Percentiles rank a stretch among this genome's conserved stretches.
Conservation (phyloP, 2,888 invertebrate genomes). For the Drosophila pseudotalamancana region DNA sequence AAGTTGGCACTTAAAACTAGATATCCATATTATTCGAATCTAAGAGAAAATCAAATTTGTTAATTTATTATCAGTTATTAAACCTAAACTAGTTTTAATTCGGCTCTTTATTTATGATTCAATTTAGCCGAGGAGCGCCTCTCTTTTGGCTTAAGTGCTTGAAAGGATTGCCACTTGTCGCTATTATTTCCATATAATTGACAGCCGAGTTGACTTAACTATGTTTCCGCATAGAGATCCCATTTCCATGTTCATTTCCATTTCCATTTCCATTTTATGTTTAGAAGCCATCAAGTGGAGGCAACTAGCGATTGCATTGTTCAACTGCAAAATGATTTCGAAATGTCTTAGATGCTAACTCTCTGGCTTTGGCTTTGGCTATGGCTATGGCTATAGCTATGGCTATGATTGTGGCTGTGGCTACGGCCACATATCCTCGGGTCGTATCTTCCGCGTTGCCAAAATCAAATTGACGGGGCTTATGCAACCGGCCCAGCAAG, state of each 20-base stretch:
- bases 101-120: too few species aligned
- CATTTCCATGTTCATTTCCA: constrained; percentile 4
- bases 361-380: constrained; percentile 25
- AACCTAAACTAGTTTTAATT: too few species aligned
- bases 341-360: constrained; percentile 53
- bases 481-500: constrained; percentile 59
- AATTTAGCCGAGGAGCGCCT: too few species aligned
- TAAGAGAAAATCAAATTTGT: too few species aligned
- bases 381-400: constrained; percentile 33
- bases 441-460: constrained; percentile 66
- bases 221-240: neutral
- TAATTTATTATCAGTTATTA: too few species aligned
- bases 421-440: constrained; percentile 25
- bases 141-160: too few species aligned
- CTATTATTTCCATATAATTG: too few species aligned
- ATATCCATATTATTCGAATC: too few species aligned
- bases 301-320: constrained; percentile 31
- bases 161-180: too few species aligned
- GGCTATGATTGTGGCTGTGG: constrained; percentile 25
- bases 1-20: too few species aligned
- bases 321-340: constrained; percentile 36
- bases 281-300: constrained; percentile 23
- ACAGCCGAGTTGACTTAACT: neutral
- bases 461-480: constrained; percentile 66
- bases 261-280: constrained; percentile 5